Base-by-base conservation (phyloP, 2,888 invertebrate genomes). In the Brachyptera putata region DNA sequence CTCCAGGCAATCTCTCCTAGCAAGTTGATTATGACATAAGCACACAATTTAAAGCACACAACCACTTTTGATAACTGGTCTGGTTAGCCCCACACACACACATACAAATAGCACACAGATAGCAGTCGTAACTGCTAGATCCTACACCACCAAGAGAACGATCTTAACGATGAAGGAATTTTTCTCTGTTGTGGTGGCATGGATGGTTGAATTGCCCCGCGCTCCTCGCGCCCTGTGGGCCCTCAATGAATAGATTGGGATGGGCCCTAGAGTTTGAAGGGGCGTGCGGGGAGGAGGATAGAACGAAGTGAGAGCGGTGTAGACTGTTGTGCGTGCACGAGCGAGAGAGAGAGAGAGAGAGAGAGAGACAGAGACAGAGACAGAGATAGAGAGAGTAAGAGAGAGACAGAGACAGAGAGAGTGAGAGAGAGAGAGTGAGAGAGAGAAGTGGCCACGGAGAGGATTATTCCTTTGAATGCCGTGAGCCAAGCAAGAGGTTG, bases 1-100 rank as follows among this genome's bases (percentile, higher is more conserved):
- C 53, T 36, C 53, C 16, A 36, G 53, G 53, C 53, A 53, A 53
- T 22, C 53, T 53, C 53, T 53, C 34, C 53, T 14, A 53, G 36
- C 53, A 59, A 39, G 59, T 59, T 59, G 55, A 59, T 59, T 59
- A 59, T 59, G 59, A 59, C 59, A 59, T 59, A 59, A 59, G 59
- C 41, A 59, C 55, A 59, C 55, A 55, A 55, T 59, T 59, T 59
- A 59, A 59, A 59, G 53, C 53, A 53, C 59, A 59, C 46, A 55
- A 55, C 34, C 36, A 43, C 59, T 43, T 53, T 43, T 53, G 41
- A 59, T 59, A 39, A 58, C 41, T 16, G 49, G 53, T 53, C 53
- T 53, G 53, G 53, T 36, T 34, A 50, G 41, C 43, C 36, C 18
- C 53, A 36, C 30, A 16, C 30, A 30, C 30, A 7, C 5, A 30